Conservation (phyloP, 2,797 vertebrate species). For the Toxotes lorentzi region DNA sequence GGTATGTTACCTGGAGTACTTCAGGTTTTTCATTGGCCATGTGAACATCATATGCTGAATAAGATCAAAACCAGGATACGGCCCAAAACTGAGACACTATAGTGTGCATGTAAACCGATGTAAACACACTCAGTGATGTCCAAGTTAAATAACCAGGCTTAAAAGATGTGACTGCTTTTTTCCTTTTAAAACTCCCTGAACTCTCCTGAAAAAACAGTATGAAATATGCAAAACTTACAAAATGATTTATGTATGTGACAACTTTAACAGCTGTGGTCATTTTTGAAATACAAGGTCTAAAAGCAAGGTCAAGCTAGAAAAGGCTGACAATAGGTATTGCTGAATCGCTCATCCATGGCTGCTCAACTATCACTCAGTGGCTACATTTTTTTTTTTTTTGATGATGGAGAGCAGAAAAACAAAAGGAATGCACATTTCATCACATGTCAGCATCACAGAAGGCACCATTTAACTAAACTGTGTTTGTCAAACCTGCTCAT, state of each 20-base stretch:
- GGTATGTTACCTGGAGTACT: no score
- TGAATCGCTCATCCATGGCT: conserved; percentile 8
- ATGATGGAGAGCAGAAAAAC: conserved; percentile 18
- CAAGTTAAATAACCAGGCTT: no score
- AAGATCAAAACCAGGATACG: no score
- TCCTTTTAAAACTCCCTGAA: background rate
- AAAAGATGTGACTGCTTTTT: no score
- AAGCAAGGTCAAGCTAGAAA: background rate
- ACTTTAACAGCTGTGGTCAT: background rate
- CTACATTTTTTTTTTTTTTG: background rate
- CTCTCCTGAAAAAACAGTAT: background rate
- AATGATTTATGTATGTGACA: background rate
- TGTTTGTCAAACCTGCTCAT: conserved; percentile 36
- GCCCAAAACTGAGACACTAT: no score
- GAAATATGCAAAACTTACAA: background rate
- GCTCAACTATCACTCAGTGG: background rate
- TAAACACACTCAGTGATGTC: no score
- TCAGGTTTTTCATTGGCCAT: no score
- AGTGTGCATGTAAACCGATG: no score
- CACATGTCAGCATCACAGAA: background rate
- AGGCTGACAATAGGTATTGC: background rate
- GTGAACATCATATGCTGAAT: no score
- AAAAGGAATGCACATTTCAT: conserved; percentile 2
- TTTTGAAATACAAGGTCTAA: background rate
- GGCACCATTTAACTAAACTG: background rate